Evolutionary conservation across 1,140 invertebrate genomes (phyloP).

Genomic region (Homarus americanus): DNA sequence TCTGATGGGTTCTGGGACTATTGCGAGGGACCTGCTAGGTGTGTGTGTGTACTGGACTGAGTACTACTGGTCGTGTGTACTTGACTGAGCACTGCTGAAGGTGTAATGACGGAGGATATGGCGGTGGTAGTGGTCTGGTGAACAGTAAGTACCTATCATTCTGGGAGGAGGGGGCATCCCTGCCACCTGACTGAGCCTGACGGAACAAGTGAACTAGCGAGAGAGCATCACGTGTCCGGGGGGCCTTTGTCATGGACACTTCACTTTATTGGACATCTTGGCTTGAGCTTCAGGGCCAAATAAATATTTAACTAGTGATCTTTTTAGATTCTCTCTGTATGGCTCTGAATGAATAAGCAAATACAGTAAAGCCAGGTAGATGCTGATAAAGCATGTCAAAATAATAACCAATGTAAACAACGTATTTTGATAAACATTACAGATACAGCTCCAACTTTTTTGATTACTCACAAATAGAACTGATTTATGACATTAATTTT

Average conservation of each 20-base stretch:
- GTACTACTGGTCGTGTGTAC: constrained; percentile 31
- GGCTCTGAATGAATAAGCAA: constrained; percentile 27
- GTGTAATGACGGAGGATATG: constrained; percentile 33
- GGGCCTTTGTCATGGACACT: constrained; percentile 71
- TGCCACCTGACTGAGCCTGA: constrained; percentile 71
- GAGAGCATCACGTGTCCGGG: constrained; percentile 73
- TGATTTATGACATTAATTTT: constrained; percentile 36
- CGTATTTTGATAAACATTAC: not conserved
- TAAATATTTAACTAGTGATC: constrained; percentile 16
- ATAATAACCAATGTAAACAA: constrained; percentile 8
- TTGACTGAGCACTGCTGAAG: constrained; percentile 34
- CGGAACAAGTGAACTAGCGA: constrained; percentile 73
- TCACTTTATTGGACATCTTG: constrained; percentile 19
- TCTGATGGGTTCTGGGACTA: constrained; percentile 53
- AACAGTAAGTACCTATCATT: constrained; percentile 42
- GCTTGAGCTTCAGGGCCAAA: constrained; percentile 43
- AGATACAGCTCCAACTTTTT: constrained; percentile 6
- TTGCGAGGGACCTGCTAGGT: constrained; percentile 63
- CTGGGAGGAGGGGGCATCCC: constrained; percentile 49
- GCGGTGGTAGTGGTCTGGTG: not conserved
- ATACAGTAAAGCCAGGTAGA: constrained; percentile 4
- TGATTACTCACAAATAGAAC: constrained; percentile 25
- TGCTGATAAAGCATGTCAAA: constrained; percentile 1
- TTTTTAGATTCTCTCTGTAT: not conserved
- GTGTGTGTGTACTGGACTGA: constrained; percentile 27